Base-by-base conservation (phyloP, 1,140 invertebrate genomes). In the Cotesia typhae region DNA sequence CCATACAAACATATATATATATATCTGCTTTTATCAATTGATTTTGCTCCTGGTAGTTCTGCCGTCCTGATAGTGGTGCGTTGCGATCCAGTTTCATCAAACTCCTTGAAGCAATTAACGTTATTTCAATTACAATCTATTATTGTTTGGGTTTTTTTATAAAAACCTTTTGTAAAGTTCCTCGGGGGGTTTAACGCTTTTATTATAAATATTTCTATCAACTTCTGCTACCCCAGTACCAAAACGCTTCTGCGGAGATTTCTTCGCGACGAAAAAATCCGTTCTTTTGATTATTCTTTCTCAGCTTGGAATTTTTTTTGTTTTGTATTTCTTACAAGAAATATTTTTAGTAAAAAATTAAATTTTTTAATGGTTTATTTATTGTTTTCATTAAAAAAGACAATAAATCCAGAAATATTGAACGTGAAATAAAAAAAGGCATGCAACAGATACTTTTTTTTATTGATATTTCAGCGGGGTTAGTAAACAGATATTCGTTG, bases 191-290 rank as follows among this genome's bases (percentile, higher is more conserved):
- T 28, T 28, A 28, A 28, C 28, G 1, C 28, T 28, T 28, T 28
- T 1, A 51, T 20, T 1, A 51, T 10, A 17, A 37, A 47, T 4
- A 41, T 63, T 61, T 47, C 59, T 37, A 7, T 3, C 4, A 5
- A 36, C n/a, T 73, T 14, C 41, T 73, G 66, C 37, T 64, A 47
- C 68, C 71, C 71, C 59, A 37, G 68, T 73, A 73, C 17, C 38
- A 35, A 68, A 73, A 73, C 53, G 57, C 71, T 59, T 59, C 59
- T 14, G 57, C 28, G 35, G 66, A 73, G 71, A 73, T 73, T 73
- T 73, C 71, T 73, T 73, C 71, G 57, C 66, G 57, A 73, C 59
- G 64, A 52, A 73, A 12, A 20, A 36, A 73, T 73, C 68, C 65
- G 67, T 73, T 72, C 37, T 51, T 7, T 61, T 71, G 20, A 17